Evolutionary conservation across 1,140 invertebrate genomes (phyloP), one percentile per base, ranked within the genome.

Genomic region (Leptopilina clavipes): DNA sequence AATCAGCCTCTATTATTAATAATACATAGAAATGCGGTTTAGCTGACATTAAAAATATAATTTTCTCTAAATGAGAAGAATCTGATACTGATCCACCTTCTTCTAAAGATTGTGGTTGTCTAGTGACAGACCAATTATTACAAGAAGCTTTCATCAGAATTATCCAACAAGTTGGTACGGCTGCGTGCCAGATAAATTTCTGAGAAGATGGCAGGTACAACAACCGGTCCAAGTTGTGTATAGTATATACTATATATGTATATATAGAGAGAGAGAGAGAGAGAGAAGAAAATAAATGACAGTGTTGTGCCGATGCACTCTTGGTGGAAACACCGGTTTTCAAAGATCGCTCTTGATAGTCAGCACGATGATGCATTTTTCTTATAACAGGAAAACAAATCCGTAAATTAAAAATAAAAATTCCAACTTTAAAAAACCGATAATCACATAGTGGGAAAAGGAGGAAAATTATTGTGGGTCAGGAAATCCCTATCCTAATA

Each of bases 151-250:
- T 65, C 59, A 31, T 65, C 59, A 65, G 59, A 65, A 65, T 65
- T 65, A 22, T 65, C 59, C 22, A 59, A 22, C 22, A 12, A 12
- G 56, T 22, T 65, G 59, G 59, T 65, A 65, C 59, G 11, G 59
- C 59, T 65, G 25, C 59, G 25, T 65, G 59, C 59, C 59, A 65
- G 59, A 65, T 65, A 65, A 65, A 65, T 65, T 65, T 65, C 59
- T 65, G 59, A 65, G 59, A 65, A 65, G 25, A 65, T 65, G 25
- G 1, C 59, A 59, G 54, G 54, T 59, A 45, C 48, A 65, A 48
- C 52, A 73, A 70, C 70, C 17, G 45, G 59, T 70, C 72, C 43
- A 65, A 37, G 59, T 31, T 65, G 12, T 52, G 56, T 65, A 25
- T 65, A 65, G 22, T 65, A 54, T 18, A 19, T 17, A n/a, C n/a